Percentiles rank a stretch among this genome's conserved stretches.
These are phyloP conservation scores for Rhinopomastus cyanomelas DNA, from an alignment of 2,113 vertebrate genomes.

Conservation along the genomic window DNA sequence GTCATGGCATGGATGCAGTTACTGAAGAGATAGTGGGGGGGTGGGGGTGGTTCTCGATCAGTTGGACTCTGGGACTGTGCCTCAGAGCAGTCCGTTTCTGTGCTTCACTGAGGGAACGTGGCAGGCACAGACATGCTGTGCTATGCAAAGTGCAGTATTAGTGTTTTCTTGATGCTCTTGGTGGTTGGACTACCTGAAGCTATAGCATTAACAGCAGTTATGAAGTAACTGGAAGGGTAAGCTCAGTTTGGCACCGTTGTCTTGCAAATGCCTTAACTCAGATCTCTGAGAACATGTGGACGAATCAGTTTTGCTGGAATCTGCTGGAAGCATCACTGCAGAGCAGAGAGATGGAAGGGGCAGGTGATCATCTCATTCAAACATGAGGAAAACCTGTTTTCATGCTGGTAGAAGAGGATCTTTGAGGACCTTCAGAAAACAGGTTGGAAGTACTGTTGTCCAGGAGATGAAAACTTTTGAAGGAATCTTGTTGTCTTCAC, in stretches of 20 bases:
- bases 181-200: background rate
- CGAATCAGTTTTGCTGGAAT: background rate
- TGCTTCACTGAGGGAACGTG: slow-evolving; percentile 28
- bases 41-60: background rate
- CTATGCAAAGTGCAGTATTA: slow-evolving; percentile 1
- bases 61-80: background rate
- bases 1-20: background rate
- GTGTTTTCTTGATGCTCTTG: background rate
- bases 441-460: background rate
- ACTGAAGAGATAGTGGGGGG: background rate
- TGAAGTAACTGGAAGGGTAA: background rate
- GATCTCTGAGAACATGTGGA: background rate
- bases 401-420: background rate
- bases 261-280: background rate
- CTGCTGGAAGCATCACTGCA: background rate
- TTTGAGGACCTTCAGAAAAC: background rate
- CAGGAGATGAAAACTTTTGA: background rate
- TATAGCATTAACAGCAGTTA: background rate
- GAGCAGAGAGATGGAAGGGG: background rate
- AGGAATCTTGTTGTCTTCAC: background rate
- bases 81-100: background rate
- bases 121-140: background rate
- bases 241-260: background rate
- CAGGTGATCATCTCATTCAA: background rate
- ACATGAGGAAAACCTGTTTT: background rate